These are phyloP conservation scores for Anguilla obscura DNA, from an alignment of 2,797 vertebrate species.

Conservation along the genomic window DNA sequence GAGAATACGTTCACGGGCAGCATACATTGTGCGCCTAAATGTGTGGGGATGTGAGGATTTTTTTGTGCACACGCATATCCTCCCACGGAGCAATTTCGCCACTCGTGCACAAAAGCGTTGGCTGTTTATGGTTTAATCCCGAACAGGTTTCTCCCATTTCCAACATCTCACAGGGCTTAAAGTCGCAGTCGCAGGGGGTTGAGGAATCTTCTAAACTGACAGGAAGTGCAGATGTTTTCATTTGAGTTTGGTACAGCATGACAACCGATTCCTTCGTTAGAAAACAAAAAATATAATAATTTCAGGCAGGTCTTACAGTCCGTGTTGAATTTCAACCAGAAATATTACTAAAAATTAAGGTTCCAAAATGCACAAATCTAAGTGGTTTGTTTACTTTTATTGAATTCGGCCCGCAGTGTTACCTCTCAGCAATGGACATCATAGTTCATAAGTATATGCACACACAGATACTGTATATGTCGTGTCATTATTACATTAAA, in stretches of 20 bases:
- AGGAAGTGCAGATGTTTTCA: conserved; percentile 27
- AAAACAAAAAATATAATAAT: not conserved
- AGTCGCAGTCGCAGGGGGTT: conserved; percentile 7
- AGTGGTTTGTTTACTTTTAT: not conserved
- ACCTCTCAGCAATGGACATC: not conserved
- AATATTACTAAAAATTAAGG: not conserved
- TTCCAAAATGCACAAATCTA: not conserved
- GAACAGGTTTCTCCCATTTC: conserved; percentile 42
- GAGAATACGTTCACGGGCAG: not conserved
- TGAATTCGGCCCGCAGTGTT: not conserved
- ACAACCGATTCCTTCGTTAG: not conserved
- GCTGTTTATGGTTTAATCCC: conserved; percentile 40
- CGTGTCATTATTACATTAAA: no score
- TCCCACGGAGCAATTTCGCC: conserved; percentile 30
- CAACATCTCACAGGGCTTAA: conserved; percentile 29
- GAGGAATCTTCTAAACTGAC: conserved; percentile 4
- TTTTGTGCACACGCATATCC: conserved; percentile 35
- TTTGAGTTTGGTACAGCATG: not conserved
- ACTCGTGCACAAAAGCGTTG: conserved; percentile 20
- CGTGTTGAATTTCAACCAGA: not conserved
- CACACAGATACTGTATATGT: no score
- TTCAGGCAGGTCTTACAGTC: not conserved
- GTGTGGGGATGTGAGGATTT: not conserved
- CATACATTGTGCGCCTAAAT: not conserved
- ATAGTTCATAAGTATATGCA: no score